Evolutionary conservation across 2,113 vertebrate species (phyloP).

Genomic region (Oxyruncus cristatus): DNA sequence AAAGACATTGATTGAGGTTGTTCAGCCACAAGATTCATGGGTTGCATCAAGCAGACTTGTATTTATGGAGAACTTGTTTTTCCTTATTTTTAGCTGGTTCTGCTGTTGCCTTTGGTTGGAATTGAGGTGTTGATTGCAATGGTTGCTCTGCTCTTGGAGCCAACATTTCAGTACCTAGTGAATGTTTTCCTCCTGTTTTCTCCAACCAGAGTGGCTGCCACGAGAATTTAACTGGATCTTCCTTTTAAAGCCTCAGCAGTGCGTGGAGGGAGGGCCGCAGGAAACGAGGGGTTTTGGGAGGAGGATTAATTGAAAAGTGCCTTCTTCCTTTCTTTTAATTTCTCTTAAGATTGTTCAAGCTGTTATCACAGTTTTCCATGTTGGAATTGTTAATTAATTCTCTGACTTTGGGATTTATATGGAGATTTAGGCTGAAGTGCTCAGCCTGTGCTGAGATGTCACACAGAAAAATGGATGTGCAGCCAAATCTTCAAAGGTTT

Average conservation of each 20-base stretch:
- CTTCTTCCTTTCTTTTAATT: slow-evolving; percentile 33
- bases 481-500: slow-evolving; percentile 30
- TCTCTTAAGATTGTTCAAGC: slow-evolving; percentile 5
- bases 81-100: not conserved
- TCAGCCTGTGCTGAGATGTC: slow-evolving; percentile 3
- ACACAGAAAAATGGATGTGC: not conserved
- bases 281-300: not conserved
- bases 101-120: not conserved
- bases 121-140: not conserved
- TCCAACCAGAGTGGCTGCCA: not conserved
- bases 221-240: not conserved
- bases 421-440: slow-evolving; percentile 13
- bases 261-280: not conserved
- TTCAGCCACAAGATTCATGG: not conserved
- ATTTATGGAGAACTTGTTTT: not conserved
- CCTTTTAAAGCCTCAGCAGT: not conserved
- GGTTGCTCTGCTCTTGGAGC: not conserved
- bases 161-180: not conserved
- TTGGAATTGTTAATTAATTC: slow-evolving; percentile 49
- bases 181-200: not conserved
- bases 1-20: not conserved
- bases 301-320: slow-evolving; percentile 27
- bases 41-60: not conserved
- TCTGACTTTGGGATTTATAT: slow-evolving; percentile 38
- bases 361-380: slow-evolving; percentile 48